Evolutionary conservation across 2,797 vertebrate genomes (phyloP), one percentile per base, ranked within the genome.

Genomic region (Pteropus rufus): DNA sequence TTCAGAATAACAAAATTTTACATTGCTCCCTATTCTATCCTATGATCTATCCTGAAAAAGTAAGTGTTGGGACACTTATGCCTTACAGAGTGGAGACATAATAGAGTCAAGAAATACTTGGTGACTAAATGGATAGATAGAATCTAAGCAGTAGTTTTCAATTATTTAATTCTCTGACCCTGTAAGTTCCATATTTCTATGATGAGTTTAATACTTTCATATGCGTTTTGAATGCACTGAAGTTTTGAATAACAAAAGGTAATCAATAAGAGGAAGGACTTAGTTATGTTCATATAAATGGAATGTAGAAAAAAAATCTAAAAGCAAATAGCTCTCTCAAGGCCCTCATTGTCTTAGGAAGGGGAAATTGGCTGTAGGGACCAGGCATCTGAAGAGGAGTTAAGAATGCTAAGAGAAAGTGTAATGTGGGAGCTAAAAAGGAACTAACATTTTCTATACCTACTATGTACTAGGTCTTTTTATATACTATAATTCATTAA

Each of bases 231-330:
- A 94, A 49, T 94, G 14, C 31, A 79, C 12, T 10, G 0, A 79
- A 81, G 15, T 77, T 89, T 90, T 92, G 2, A 92, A 65, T 92
- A 97, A 85, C 79, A 39, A 94, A 95, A 95, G 18, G 34, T 89
- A 91, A 82, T 73, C 31, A 46, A 76, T 83, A 90, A 77, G 60
- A 67, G 41, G 90, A 93, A 84, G 23, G 23, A 84, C 10, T 67
- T 89, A 75, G 19, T 92, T 75, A 19, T 75, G 21, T 31, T 88
- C 86, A 91, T 67, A 85, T 91, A 91, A 96, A 79, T 44, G 76
- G 26, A 54, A 93, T 85, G 31, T 91, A 36, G 44, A 54, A 80
- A 92, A 95, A 92, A 95, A 73, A 87, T 52, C n/a, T 21, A 26
- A 92, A 97, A 77, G 65, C 46, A 94, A 94, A 89, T 93, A 18